phyloP scores from a whole-genome alignment of 2,797 vertebrate genomes.

The Sebastes taczanowskii region DNA sequence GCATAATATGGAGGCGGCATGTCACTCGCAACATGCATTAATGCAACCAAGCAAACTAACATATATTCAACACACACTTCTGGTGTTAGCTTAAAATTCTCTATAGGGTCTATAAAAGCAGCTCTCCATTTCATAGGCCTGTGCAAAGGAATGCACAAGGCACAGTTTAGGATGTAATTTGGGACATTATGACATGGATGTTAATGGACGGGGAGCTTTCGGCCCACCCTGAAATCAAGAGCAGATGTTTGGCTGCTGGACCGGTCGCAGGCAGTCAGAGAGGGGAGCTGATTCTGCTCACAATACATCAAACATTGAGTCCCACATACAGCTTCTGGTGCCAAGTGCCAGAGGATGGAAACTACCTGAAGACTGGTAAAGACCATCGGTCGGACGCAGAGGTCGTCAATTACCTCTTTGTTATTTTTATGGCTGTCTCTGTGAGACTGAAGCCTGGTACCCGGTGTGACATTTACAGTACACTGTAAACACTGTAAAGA shows the following conservation, averaged over 20 bases:
- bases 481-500: slow-evolving; percentile 7
- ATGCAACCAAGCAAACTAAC: slow-evolving; percentile 4
- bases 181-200: slow-evolving; percentile 74
- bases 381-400: slow-evolving; percentile 33
- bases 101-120: slow-evolving; percentile 35
- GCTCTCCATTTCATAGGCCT: slow-evolving; percentile 34
- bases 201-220: slow-evolving; percentile 73
- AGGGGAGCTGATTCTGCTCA: slow-evolving; percentile 52
- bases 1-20: neutral
- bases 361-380: slow-evolving; percentile 56
- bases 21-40: neutral
- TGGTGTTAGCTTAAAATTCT: slow-evolving; percentile 20
- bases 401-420: slow-evolving; percentile 20
- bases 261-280: slow-evolving; percentile 48
- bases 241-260: slow-evolving; percentile 77
- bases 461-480: slow-evolving; percentile 7
- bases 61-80: slow-evolving; percentile 28
- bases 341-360: slow-evolving; percentile 57
- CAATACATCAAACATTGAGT: slow-evolving; percentile 62
- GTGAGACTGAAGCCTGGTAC: neutral
- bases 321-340: slow-evolving; percentile 32
- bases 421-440: slow-evolving; percentile 30
- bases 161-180: slow-evolving; percentile 65
- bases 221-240: slow-evolving; percentile 75
- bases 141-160: slow-evolving; percentile 35